Conservation (phyloP, 2,113 vertebrate species). For the Saimiri boliviensis region DNA sequence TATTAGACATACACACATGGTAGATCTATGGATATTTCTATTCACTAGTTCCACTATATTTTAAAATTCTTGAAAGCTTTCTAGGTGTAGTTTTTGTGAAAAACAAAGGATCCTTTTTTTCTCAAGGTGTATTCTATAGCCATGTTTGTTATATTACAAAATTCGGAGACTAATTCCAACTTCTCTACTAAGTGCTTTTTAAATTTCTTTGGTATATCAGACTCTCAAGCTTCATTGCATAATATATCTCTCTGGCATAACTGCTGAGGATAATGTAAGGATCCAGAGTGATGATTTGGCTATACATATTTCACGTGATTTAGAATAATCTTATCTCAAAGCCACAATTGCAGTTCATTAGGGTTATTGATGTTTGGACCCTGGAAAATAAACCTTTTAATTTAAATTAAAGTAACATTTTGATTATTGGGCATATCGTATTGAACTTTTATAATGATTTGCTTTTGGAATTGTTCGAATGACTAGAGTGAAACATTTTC, state of each 20-base stretch:
- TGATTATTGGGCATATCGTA: background rate
- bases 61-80: slow-evolving; percentile 28
- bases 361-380: background rate
- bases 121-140: background rate
- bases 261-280: background rate
- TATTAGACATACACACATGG: background rate
- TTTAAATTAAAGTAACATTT: slow-evolving; percentile 48
- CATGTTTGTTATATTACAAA: background rate
- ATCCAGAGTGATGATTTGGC: background rate
- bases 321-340: slow-evolving; percentile 22
- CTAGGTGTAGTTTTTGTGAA: slow-evolving; percentile 17
- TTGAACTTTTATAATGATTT: slow-evolving; percentile 31
- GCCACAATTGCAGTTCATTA: background rate
- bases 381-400: background rate
- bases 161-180: slow-evolving; percentile 10
- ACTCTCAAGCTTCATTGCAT: background rate
- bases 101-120: background rate
- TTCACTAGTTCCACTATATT: slow-evolving; percentile 1
- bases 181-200: slow-evolving; percentile 3
- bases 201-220: background rate
- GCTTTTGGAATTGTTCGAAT: background rate
- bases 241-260: background rate
- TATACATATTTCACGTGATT: background rate
- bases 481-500: slow-evolving; percentile 47
- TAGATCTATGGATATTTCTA: background rate